A percentile compares a stretch with the other conserved stretches of the same genome.
These are phyloP conservation scores for Sparus aurata DNA, from an alignment of 2,797 vertebrate genomes.

Conservation along the genomic window DNA sequence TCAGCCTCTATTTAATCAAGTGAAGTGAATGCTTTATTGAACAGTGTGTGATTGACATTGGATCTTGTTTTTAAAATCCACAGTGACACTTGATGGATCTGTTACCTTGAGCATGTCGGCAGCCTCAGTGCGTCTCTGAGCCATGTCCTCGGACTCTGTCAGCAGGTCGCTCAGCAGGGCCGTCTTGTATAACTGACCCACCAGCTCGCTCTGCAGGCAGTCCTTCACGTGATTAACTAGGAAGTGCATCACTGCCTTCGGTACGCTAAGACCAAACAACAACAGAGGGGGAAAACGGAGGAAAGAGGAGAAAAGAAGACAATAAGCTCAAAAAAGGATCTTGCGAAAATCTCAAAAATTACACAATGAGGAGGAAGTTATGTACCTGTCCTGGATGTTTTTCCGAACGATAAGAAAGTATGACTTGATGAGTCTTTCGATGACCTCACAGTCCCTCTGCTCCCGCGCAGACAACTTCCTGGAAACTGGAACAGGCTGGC, in stretches of 20 bases:
- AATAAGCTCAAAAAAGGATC: neutral
- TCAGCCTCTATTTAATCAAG: no score
- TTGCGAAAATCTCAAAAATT: neutral
- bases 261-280: slow-evolving; percentile 87
- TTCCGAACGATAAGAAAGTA: slow-evolving; percentile 99
- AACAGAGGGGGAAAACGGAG: neutral
- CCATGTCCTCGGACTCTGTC: slow-evolving; percentile 99
- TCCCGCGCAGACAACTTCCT: slow-evolving; percentile 97
- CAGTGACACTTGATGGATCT: neutral
- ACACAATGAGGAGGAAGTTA: accelerated
- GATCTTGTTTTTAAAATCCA: slow-evolving; percentile 7
- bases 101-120: slow-evolving; percentile 98
- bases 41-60: neutral
- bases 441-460: slow-evolving; percentile 98
- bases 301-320: neutral
- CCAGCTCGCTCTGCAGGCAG: slow-evolving; percentile 97
- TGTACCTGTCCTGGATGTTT: slow-evolving; percentile 98
- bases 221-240: slow-evolving; percentile 99
- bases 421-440: slow-evolving; percentile 98
- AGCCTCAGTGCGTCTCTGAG: slow-evolving; percentile 95
- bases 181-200: slow-evolving; percentile 96
- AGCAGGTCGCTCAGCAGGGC: slow-evolving; percentile 94
- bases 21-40: no score
- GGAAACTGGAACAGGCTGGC: slow-evolving; percentile 95
- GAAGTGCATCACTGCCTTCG: slow-evolving; percentile 99